Percentiles rank a stretch among this genome's conserved stretches.
Conservation (phyloP, 2,888 invertebrate species). For the Dyspetes luteomarginatus region DNA sequence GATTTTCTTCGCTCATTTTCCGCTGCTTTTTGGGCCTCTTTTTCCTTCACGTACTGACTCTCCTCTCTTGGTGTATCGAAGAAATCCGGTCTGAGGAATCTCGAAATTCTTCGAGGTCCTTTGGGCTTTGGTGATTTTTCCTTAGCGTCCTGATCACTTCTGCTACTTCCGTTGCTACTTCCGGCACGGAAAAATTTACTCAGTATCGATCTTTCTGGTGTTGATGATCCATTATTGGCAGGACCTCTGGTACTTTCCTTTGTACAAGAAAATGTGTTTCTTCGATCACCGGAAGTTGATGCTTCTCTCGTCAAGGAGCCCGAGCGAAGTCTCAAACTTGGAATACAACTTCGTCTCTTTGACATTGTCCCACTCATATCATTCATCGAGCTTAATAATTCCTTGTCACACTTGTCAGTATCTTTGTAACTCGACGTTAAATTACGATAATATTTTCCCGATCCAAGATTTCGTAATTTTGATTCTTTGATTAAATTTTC, state of each 20-base stretch:
- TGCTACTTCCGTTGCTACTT: conserved; percentile 81
- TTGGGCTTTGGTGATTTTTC: conserved; percentile 76
- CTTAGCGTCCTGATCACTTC: conserved; percentile 65
- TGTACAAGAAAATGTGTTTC: conserved; percentile 68
- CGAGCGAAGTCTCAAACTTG: conserved; percentile 77
- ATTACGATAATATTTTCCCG: conserved; percentile 73
- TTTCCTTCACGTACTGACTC: conserved; percentile 85
- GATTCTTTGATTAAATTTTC: conserved; percentile 81
- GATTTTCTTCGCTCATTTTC: conserved; percentile 86
- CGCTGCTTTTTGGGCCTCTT: conserved; percentile 81
- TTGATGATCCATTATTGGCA: conserved; percentile 58
- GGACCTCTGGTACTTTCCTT: conserved; percentile 59
- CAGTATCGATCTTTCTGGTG: conserved; percentile 85
- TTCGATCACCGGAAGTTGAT: conserved; percentile 40
- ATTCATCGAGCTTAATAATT: conserved; percentile 72
- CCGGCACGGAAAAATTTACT: conserved; percentile 86
- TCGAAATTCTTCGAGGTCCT: conserved; percentile 87
- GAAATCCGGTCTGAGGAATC: conserved; percentile 92
- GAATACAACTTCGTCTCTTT: conserved; percentile 79
- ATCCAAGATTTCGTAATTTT: conserved; percentile 76
- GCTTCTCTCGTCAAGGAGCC: conserved; percentile 78
- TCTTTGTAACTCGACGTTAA: conserved; percentile 75
- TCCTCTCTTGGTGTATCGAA: conserved; percentile 89
- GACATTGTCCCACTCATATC: conserved; percentile 67
- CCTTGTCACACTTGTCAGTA: conserved; percentile 79